Evolutionary conservation across 2,113 vertebrate species (phyloP).

Genomic region (Semicossyphus pulcher): DNA sequence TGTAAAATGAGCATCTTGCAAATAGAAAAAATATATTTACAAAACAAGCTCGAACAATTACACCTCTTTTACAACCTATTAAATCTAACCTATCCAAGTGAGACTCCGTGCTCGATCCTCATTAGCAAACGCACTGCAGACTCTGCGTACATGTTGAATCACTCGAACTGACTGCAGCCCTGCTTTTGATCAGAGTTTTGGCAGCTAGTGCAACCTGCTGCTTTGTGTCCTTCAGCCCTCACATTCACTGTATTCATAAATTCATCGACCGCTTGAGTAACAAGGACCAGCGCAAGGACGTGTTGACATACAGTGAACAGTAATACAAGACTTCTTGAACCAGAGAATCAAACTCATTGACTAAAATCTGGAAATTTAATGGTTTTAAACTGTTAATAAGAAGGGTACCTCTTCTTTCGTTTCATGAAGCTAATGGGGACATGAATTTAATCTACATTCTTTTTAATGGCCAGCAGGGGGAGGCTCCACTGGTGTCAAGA

Average conservation of each 20-base stretch:
- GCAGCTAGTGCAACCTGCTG: conserved; percentile 29
- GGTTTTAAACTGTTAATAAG: too few species aligned
- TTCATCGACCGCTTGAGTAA: conserved; percentile 20
- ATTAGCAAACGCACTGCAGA: conserved; percentile 35
- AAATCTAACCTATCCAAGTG: conserved; percentile 1
- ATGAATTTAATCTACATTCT: background rate
- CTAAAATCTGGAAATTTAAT: background rate
- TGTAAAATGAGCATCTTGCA: too few species aligned
- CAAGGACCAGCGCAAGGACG: conserved; percentile 3
- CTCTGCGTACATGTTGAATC: conserved; percentile 32
- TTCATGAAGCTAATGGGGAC: background rate
- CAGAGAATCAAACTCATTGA: background rate
- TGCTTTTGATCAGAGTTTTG: conserved; percentile 52
- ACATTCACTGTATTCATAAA: conserved; percentile 36
- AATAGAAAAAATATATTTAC: too few species aligned
- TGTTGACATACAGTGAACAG: conserved; percentile 28
- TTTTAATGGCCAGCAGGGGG: too few species aligned
- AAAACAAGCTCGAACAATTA: too few species aligned
- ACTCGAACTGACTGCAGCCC: conserved; percentile 32
- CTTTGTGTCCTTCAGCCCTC: conserved; percentile 38
- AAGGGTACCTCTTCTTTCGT: too few species aligned
- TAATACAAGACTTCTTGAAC: background rate
- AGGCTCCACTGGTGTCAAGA: too few species aligned
- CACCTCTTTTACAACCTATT: too few species aligned
- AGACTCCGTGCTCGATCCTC: conserved; percentile 28